Conservation (phyloP, 1,140 invertebrate species). For the Probaryconus sp. region DNA sequence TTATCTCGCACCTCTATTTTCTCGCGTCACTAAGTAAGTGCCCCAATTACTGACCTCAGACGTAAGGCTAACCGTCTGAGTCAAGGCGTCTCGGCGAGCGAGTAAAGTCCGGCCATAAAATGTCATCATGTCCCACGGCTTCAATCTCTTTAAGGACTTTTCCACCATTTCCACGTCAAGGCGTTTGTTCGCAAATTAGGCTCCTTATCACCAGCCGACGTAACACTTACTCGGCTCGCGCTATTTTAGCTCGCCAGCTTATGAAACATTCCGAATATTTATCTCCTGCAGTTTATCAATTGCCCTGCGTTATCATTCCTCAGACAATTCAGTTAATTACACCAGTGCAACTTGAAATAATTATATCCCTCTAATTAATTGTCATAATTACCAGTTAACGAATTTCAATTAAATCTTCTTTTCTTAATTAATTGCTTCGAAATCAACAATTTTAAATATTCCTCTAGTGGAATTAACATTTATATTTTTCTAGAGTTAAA, state of each 20-base stretch:
- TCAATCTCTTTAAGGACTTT: conserved; percentile 39
- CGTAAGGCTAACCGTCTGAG: conserved; percentile 32
- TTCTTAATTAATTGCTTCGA: too few species aligned
- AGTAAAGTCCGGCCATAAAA: conserved; percentile 44
- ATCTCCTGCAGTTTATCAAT: conserved; percentile 17
- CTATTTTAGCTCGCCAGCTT: conserved; percentile 10
- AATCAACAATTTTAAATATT: too few species aligned
- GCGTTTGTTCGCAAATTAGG: conserved; percentile 41
- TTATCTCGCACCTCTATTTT: conserved; percentile 55
- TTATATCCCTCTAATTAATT: too few species aligned
- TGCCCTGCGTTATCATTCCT: too few species aligned
- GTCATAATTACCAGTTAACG: too few species aligned
- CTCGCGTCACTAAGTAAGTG: conserved; percentile 35
- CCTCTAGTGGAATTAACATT: too few species aligned
- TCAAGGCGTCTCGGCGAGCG: conserved; percentile 42
- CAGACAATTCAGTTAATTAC: too few species aligned
- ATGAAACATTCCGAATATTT: conserved; percentile 34
- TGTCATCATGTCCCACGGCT: conserved; percentile 33
- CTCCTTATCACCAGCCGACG: conserved; percentile 31
- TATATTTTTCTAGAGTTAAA: too few species aligned
- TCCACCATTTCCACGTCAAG: conserved; percentile 21
- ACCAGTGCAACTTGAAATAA: too few species aligned
- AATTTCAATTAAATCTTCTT: too few species aligned
- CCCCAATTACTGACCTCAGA: conserved; percentile 54
- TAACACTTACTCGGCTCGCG: conserved; percentile 10